phyloP scores from a whole-genome alignment of 2,113 vertebrate species.

The Chaenocephalus aceratus region DNA sequence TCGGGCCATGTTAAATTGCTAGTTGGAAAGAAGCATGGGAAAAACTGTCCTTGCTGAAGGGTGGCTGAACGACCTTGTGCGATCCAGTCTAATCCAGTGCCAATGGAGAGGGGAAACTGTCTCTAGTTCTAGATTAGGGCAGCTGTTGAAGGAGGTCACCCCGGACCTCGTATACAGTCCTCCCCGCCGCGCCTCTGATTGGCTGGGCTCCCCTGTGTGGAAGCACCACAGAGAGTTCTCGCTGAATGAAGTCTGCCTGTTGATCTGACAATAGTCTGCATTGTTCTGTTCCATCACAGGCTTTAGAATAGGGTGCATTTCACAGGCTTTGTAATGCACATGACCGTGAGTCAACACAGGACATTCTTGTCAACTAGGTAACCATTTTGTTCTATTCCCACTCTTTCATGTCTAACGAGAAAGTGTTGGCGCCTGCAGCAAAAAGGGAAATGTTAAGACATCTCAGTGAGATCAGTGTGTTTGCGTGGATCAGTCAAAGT shows the following conservation, averaged over 20 bases:
- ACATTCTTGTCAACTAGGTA: constrained; percentile 61
- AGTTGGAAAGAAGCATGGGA: constrained; percentile 74
- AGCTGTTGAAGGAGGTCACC: constrained; percentile 78
- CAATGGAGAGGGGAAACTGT: constrained; percentile 64
- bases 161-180: constrained; percentile 61
- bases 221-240: constrained; percentile 63
- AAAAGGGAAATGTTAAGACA: not conserved
- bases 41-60: constrained; percentile 47
- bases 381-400: constrained; percentile 24
- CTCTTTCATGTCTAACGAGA: constrained; percentile 8
- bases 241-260: constrained; percentile 75
- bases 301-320: constrained; percentile 65
- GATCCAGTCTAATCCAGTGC: constrained; percentile 68
- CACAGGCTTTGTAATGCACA: constrained; percentile 79
- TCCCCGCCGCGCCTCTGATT: constrained; percentile 52
- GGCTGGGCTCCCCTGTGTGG: constrained; percentile 56
- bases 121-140: constrained; percentile 73
- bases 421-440: not conserved
- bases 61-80: constrained; percentile 58
- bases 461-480: not conserved
- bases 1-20: constrained; percentile 58
- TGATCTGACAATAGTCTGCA: constrained; percentile 77
- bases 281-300: constrained; percentile 76
- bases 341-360: constrained; percentile 58
- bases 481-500: not conserved